Base-by-base conservation (phyloP, 2,797 vertebrate species). In the Ataeniobius toweri region DNA sequence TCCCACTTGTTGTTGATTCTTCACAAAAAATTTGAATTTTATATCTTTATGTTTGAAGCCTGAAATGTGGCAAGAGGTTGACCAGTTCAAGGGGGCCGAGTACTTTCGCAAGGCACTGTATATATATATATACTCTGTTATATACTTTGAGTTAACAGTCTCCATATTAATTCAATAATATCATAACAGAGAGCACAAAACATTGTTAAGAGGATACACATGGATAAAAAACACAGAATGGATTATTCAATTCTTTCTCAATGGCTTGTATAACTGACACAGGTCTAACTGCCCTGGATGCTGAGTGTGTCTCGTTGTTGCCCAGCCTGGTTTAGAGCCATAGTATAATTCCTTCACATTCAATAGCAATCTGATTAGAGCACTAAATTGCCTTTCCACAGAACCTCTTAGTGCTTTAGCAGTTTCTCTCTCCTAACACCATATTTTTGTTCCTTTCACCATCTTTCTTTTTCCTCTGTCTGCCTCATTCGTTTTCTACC, bases 311-410 rank as follows among this genome's bases (percentile, higher is more conserved):
- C 85, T 86, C 79, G 44, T 74, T 80, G 48, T 75, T 85, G 86
- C 86, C 81, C 83, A 80, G 84, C 81, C 51, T 26, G 86, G 89
- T 87, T 86, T 56, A 1, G 80, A 89, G 90, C 88, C 83, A 87
- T 86, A 82, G 83, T 85, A 84, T 90, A 89, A 91, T 91, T 92
- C 85, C 80, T 86, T 76, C 89, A 88, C 90, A 91, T 92, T 94
- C 90, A 93, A 92, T 93, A 90, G 81, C 89, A 91, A 94, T 94
- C 89, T 93, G 93, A 94, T 95, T 92, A 93, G 81, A 88, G 85
- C 87, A 87, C 89, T 80, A 93, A 93, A 93, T 94, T 92, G 90
- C 89, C 91, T 93, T 93, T 87, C 91, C 63, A 70, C 90, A 90
- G 88, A 91, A 87, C 89, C 91, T 93, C 85, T 94, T 88, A 89